Percentiles rank a stretch among this genome's conserved stretches.
Conservation (phyloP, 2,113 vertebrate genomes). For the Holacanthus passer region DNA sequence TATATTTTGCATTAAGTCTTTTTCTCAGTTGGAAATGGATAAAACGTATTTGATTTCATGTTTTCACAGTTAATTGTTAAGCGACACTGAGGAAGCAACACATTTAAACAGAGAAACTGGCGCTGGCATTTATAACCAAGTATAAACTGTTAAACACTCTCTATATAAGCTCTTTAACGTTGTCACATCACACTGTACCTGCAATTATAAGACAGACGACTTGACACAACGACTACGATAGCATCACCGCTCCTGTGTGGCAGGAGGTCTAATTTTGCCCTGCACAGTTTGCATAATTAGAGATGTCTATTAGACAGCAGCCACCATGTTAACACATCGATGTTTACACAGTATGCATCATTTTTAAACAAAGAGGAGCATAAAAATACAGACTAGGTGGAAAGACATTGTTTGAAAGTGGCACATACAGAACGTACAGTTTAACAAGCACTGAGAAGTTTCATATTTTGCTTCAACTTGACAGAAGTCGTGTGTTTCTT, state of each 20-base stretch:
- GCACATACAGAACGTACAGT: slow-evolving; percentile 26
- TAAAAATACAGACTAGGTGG: slow-evolving; percentile 28
- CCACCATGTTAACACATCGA: slow-evolving; percentile 68
- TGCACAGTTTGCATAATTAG: slow-evolving; percentile 74
- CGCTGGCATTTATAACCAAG: slow-evolving; percentile 25
- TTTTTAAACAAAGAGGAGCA: slow-evolving; percentile 35
- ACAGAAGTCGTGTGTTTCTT: background rate
- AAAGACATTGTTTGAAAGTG: slow-evolving; percentile 40
- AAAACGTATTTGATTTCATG: slow-evolving; percentile 4
- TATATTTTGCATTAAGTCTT: slow-evolving; percentile 21
- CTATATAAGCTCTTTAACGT: slow-evolving; percentile 54
- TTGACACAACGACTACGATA: slow-evolving; percentile 44
- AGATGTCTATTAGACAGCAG: slow-evolving; percentile 73
- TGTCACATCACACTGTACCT: slow-evolving; percentile 58
- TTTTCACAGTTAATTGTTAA: slow-evolving; percentile 44
- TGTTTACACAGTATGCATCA: slow-evolving; percentile 52
- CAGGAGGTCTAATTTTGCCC: slow-evolving; percentile 59
- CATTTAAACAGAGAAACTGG: slow-evolving; percentile 48
- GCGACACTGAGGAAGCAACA: slow-evolving; percentile 37
- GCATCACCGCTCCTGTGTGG: slow-evolving; percentile 50
- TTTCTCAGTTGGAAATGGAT: slow-evolving; percentile 3
- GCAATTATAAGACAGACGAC: slow-evolving; percentile 50
- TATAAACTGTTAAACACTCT: slow-evolving; percentile 45
- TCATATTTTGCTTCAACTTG: slow-evolving; percentile 20
- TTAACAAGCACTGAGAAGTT: slow-evolving; percentile 57